A percentile compares a stretch with the other conserved stretches of the same genome.
phyloP scores from a whole-genome alignment of 2,888 invertebrate species.

The Drymonia ruficornis region DNA sequence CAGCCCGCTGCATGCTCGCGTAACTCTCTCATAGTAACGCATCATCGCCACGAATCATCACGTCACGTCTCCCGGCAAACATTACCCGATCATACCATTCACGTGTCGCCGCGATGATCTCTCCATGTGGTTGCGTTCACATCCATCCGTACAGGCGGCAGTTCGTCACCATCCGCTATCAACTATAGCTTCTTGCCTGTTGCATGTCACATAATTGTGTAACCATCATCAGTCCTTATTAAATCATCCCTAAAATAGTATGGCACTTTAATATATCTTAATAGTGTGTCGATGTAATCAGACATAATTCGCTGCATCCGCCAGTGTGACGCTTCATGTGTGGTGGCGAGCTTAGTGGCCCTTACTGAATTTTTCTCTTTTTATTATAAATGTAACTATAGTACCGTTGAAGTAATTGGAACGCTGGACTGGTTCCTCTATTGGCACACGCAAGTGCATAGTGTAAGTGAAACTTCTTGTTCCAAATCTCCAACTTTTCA shows the following conservation, averaged over 20 bases:
- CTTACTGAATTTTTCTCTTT: constrained; percentile 82
- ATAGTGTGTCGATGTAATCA: constrained; percentile 67
- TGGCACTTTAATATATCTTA: constrained; percentile 77
- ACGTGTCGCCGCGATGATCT: constrained; percentile 30
- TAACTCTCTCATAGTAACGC: constrained; percentile 32
- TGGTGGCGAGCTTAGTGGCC: constrained; percentile 78
- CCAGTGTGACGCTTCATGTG: constrained; percentile 80
- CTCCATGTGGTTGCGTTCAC: constrained; percentile 28
- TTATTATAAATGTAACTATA: constrained; percentile 57
- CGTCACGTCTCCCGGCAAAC: constrained; percentile 23
- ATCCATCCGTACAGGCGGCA: constrained; percentile 35
- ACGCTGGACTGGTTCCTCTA: constrained; percentile 79
- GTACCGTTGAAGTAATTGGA: constrained; percentile 72
- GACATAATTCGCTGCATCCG: constrained; percentile 71
- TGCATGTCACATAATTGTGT: constrained; percentile 68
- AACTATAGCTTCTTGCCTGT: constrained; percentile 63
- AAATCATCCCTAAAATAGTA: constrained; percentile 75
- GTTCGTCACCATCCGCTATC: constrained; percentile 34
- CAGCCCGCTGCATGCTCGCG: constrained; percentile 38
- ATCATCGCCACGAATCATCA: constrained; percentile 25
- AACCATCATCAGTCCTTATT: constrained; percentile 69
- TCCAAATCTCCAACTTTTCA: constrained; percentile 84
- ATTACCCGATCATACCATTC: constrained; percentile 23
- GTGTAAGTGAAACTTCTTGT: constrained; percentile 85
- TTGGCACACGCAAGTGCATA: constrained; percentile 84